Evolutionary conservation across 2,888 invertebrate genomes (phyloP).

Genomic region (Spodoptera littoralis): DNA sequence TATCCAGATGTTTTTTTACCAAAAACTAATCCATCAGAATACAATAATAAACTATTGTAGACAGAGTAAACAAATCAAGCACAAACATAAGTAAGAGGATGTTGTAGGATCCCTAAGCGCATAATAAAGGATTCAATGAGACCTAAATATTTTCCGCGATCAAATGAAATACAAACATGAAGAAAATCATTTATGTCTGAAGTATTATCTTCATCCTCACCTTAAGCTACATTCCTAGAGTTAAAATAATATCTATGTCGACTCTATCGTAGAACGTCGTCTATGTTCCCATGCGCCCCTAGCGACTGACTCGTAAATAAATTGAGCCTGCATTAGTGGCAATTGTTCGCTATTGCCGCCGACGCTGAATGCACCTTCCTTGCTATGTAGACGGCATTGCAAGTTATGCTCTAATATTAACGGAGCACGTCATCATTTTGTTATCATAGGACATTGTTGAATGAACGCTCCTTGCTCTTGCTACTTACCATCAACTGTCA

Average conservation of each 20-base stretch:
- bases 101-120: too few species aligned
- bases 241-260: conserved; percentile 40
- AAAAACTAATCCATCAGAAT: too few species aligned
- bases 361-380: conserved; percentile 73
- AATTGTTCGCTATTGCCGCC: conserved; percentile 86
- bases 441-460: conserved; percentile 13
- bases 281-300: conserved; percentile 80
- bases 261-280: conserved; percentile 67
- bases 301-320: conserved; percentile 86
- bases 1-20: background rate
- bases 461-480: too few species aligned
- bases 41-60: too few species aligned
- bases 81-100: too few species aligned
- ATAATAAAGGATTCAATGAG: too few species aligned
- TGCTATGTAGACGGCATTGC: conserved; percentile 52
- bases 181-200: background rate
- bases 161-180: too few species aligned
- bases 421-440: conserved; percentile 39
- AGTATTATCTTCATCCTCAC: background rate
- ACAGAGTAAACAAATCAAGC: too few species aligned
- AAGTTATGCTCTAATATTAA: conserved; percentile 48
- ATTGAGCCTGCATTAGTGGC: conserved; percentile 88
- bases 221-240: background rate
- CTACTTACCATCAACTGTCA: too few species aligned
- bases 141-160: too few species aligned